phyloP scores from a whole-genome alignment of 2,888 invertebrate species.

The Caenorhabditis sp. region DNA sequence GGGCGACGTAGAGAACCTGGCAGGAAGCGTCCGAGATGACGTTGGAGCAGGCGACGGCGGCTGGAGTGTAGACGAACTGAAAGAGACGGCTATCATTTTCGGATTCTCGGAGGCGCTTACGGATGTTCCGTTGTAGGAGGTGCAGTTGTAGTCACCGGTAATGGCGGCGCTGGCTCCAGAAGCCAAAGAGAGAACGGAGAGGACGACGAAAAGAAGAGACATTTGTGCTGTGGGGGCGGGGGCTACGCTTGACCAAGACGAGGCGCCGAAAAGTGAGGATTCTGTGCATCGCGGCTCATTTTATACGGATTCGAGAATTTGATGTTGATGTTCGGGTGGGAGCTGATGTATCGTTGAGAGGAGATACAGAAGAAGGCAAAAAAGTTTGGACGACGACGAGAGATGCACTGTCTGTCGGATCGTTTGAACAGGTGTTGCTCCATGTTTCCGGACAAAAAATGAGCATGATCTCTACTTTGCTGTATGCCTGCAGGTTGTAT shows the following conservation, averaged over 20 bases:
- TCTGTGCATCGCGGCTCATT: not conserved
- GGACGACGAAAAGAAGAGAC: conserved; percentile 18
- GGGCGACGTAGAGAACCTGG: conserved; percentile 35
- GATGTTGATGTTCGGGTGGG: conserved; percentile 37
- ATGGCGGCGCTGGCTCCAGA: conserved; percentile 34
- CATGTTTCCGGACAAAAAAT: conserved; percentile 12
- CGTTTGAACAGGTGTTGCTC: conserved; percentile 39
- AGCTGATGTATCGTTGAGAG: conserved; percentile 17
- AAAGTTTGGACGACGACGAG: not conserved
- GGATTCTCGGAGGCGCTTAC: not conserved
- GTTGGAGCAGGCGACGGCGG: conserved; percentile 46
- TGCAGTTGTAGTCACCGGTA: conserved; percentile 45
- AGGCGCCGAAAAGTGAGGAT: conserved; percentile 48
- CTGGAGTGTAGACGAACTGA: conserved; percentile 49
- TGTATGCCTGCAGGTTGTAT: not conserved
- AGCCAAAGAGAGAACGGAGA: conserved; percentile 29
- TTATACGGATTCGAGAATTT: conserved; percentile 9
- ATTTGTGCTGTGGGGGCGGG: conserved; percentile 21
- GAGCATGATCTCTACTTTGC: conserved; percentile 26
- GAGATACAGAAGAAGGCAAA: conserved; percentile 2
- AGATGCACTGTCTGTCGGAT: not conserved
- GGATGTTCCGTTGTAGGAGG: conserved; percentile 43
- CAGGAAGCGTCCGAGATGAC: conserved; percentile 39
- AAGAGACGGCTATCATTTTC: not conserved
- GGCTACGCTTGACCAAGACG: conserved; percentile 46